Conservation (phyloP, 1,140 invertebrate genomes). For the Wiebesia pumilae region DNA sequence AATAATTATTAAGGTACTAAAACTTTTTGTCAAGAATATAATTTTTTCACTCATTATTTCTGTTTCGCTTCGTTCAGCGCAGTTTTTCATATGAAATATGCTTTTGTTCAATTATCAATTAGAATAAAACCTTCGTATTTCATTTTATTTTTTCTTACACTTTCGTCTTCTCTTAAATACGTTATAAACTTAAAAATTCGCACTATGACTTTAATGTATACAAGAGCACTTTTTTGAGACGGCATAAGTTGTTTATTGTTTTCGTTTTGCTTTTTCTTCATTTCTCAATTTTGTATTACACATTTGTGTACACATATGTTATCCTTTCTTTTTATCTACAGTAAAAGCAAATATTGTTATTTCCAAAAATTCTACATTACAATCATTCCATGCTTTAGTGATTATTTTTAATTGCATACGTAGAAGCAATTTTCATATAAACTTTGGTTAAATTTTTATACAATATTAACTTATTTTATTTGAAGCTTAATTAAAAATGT, state of each 20-base stretch:
- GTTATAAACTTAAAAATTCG: constrained; percentile 48
- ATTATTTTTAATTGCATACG: no score
- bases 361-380: not conserved
- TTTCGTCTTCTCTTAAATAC: not conserved
- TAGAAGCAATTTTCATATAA: no score
- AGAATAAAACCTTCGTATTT: not conserved
- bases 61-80: not conserved
- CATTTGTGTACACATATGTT: constrained; percentile 10
- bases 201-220: constrained; percentile 56
- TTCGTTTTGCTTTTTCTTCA: constrained; percentile 38
- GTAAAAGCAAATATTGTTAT: not conserved
- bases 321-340: constrained; percentile 8
- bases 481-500: no score
- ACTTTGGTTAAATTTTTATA: no score
- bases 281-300: constrained; percentile 47
- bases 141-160: not conserved
- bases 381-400: no score
- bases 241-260: constrained; percentile 63
- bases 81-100: not conserved
- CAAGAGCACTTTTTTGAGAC: constrained; percentile 72
- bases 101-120: not conserved
- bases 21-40: not conserved
- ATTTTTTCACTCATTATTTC: not conserved
- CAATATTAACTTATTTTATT: no score
- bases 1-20: constrained; percentile 28